These are phyloP conservation scores for Tokudaia tokunoshimensis DNA, from an alignment of 2,797 vertebrate genomes.

Conservation along the genomic window DNA sequence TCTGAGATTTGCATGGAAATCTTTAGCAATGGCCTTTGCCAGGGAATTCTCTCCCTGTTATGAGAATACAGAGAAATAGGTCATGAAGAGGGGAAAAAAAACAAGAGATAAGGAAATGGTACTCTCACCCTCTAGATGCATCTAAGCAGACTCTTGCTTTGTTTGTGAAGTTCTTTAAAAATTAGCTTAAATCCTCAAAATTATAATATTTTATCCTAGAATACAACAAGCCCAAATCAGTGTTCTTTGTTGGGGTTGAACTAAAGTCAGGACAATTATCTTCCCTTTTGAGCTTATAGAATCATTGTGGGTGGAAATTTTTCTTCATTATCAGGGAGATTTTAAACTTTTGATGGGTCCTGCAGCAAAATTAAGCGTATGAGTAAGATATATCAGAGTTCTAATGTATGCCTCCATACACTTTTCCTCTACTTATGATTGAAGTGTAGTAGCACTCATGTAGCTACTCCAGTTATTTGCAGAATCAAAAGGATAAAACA, in stretches of 20 bases:
- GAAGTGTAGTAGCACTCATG: neutral
- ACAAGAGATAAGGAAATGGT: neutral
- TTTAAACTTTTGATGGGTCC: neutral
- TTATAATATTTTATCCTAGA: neutral
- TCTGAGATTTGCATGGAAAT: neutral
- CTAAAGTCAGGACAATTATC: neutral
- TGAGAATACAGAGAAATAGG: neutral
- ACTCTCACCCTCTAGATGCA: neutral
- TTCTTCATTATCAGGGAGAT: neutral
- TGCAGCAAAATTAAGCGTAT: constrained; percentile 11
- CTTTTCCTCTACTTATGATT: neutral
- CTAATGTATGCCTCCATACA: neutral
- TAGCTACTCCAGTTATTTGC: neutral
- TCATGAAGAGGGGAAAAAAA: neutral
- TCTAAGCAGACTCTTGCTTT: neutral
- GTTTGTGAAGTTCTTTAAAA: neutral
- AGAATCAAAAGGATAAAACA: neutral
- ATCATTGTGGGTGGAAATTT: neutral
- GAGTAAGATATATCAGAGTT: neutral
- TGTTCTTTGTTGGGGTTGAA: neutral
- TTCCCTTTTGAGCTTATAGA: neutral
- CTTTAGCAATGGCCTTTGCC: neutral
- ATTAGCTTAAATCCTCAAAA: neutral
- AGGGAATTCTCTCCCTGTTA: neutral
- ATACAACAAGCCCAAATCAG: neutral